Conservation (phyloP, 37 sponge, comb jelly and placozoan species). For the Crambe crambe region DNA sequence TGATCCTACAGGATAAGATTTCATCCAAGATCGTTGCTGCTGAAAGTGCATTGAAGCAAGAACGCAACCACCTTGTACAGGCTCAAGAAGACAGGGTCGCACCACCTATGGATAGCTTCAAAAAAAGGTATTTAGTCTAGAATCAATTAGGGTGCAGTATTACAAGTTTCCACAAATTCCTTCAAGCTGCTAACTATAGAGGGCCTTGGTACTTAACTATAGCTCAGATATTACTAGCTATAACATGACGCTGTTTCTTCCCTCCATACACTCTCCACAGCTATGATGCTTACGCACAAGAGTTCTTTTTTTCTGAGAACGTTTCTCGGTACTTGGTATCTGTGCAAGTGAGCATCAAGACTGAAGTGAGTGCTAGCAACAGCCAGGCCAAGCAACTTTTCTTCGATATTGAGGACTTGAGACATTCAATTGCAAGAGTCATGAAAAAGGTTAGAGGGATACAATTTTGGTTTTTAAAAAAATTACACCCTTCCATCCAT, state of each 20-base stretch:
- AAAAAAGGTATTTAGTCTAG: too few species aligned
- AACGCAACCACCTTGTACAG: too few species aligned
- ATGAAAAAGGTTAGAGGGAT: background rate
- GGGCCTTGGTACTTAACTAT: too few species aligned
- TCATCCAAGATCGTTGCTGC: too few species aligned
- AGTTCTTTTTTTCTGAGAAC: conserved; percentile 49
- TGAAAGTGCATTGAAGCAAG: too few species aligned
- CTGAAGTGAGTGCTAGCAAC: conserved; percentile 81
- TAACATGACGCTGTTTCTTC: background rate
- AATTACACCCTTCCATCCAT: conserved; percentile 1
- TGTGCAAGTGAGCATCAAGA: conserved; percentile 66
- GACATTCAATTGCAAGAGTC: background rate
- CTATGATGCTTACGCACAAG: background rate
- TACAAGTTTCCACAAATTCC: too few species aligned
- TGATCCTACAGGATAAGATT: too few species aligned
- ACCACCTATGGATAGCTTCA: too few species aligned
- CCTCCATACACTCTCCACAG: background rate
- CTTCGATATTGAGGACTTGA: background rate
- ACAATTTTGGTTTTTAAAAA: background rate
- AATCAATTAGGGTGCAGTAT: too few species aligned
- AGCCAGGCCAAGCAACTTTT: conserved; percentile 43
- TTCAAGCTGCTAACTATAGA: too few species aligned
- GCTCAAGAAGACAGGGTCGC: too few species aligned
- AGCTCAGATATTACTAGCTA: too few species aligned
- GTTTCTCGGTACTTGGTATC: conserved; percentile 28